A percentile compares a stretch with the other conserved stretches of the same genome.
These are phyloP conservation scores for Neosilurus hyrtlii DNA, from an alignment of 2,797 vertebrate species.

Conservation along the genomic window DNA sequence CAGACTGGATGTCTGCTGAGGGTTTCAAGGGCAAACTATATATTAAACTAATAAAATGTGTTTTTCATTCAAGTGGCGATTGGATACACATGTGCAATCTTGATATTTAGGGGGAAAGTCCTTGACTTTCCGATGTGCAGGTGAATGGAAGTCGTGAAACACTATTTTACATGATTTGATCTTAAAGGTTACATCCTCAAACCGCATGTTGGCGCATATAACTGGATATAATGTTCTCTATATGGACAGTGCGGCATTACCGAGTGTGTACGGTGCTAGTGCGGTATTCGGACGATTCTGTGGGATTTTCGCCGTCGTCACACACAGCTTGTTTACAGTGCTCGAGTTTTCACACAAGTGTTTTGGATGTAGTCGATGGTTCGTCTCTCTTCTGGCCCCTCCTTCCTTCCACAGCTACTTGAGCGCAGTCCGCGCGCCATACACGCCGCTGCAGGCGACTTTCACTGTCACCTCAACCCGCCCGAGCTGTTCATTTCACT, in stretches of 20 bases:
- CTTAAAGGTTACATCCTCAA: neutral
- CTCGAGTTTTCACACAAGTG: constrained; percentile 19
- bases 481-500: constrained; percentile 13
- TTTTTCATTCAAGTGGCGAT: neutral
- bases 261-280: too few relatives aligned
- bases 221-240: neutral
- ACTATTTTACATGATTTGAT: neutral
- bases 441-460: constrained; percentile 47
- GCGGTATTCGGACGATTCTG: neutral
- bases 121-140: too few relatives aligned
- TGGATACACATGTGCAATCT: neutral
- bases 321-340: constrained; percentile 18
- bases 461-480: constrained; percentile 30
- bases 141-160: neutral
- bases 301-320: neutral
- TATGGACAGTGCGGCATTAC: neutral
- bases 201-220: neutral
- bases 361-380: constrained; percentile 21
- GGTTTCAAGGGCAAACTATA: neutral
- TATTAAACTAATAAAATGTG: neutral
- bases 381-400: constrained; percentile 40
- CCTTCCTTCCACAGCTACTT: constrained; percentile 46
- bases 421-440: constrained; percentile 28
- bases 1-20: neutral
- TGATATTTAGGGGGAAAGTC: too few relatives aligned